Base-by-base conservation (phyloP, 2,888 invertebrate genomes). In the Eupithecia pulchellata region DNA sequence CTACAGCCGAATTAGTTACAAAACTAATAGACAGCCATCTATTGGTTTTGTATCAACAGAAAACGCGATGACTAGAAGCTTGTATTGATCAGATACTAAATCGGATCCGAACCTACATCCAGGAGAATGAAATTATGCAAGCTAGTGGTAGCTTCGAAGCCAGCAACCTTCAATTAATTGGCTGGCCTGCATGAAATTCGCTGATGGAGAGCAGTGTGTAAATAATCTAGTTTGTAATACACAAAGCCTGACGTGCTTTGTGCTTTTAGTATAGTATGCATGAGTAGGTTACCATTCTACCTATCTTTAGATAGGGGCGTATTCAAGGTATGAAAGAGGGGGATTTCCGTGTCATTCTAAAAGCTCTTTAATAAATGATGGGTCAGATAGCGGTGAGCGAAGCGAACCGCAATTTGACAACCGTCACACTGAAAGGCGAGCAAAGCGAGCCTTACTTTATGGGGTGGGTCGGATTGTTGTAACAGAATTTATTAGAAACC, bases 201-300 rank as follows among this genome's bases (percentile, higher is more conserved):
- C 55, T 72, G 75, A 68, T 66, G 68, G 62, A 69, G 52, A 66
- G 65, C 61, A 27, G 39, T 61, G 39, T 61, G 52, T 64, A 42
- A 65, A 61, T 67, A 72, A 74, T 68, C 36, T 42, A 62, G 61
- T 69, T 73, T 34, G 34, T 61, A 2, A 17, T 57, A 57, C 29
- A 57, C 27, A 57, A 57, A 27, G 29, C 29, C 8, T 1, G 29
- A 29, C 17, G 13, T 29, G 57, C 14, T 57, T 29, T 57, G 13
- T 29, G 57, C 14, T 57, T 29, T 57, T 29, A 57, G 29, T 42
- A 47, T 20, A 39, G 17, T n/a, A 39, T 17, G 17, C 39, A 17
- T n/a, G 39, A 17, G 17, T 34, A 34, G 34, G 34, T 8, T 8
- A 32, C 34, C 34, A 13, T 39, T 17, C 17, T 5, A 39, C 34